Evolutionary conservation across 2,888 invertebrate species (phyloP).

Genomic region (Chelonus formosanus): DNA sequence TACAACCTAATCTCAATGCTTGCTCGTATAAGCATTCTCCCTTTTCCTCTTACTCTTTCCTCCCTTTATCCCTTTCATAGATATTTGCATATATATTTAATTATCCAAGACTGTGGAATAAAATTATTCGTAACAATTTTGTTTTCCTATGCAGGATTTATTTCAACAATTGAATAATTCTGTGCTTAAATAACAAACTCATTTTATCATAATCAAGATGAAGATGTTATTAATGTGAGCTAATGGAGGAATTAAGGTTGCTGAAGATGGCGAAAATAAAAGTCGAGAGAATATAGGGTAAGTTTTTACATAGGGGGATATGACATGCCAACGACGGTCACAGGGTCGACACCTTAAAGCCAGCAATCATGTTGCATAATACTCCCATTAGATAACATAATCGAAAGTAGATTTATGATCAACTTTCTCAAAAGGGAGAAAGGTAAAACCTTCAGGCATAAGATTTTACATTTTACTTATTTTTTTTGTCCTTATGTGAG

Average conservation of each 20-base stretch:
- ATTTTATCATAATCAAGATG: slow-evolving; percentile 43
- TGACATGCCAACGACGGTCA: slow-evolving; percentile 41
- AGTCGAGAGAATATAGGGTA: slow-evolving; percentile 6
- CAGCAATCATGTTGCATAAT: slow-evolving; percentile 63
- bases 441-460: slow-evolving; percentile 36
- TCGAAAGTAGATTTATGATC: slow-evolving; percentile 63
- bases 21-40: slow-evolving; percentile 55
- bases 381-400: slow-evolving; percentile 63
- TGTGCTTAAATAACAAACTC: no score
- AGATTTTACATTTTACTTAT: slow-evolving; percentile 21
- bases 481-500: background rate
- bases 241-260: no score
- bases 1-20: slow-evolving; percentile 62
- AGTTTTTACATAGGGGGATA: slow-evolving; percentile 38
- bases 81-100: slow-evolving; percentile 56
- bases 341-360: slow-evolving; percentile 55
- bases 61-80: slow-evolving; percentile 27
- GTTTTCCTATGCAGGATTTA: no score
- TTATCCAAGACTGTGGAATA: slow-evolving; percentile 46
- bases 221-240: slow-evolving; percentile 42
- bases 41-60: slow-evolving; percentile 20
- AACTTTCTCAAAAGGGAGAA: slow-evolving; percentile 33
- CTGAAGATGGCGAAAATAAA: slow-evolving; percentile 17
- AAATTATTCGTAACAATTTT: background rate
- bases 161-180: no score